phyloP scores from a whole-genome alignment of 1,140 invertebrate species.

The Acromyrmex echinatior region DNA sequence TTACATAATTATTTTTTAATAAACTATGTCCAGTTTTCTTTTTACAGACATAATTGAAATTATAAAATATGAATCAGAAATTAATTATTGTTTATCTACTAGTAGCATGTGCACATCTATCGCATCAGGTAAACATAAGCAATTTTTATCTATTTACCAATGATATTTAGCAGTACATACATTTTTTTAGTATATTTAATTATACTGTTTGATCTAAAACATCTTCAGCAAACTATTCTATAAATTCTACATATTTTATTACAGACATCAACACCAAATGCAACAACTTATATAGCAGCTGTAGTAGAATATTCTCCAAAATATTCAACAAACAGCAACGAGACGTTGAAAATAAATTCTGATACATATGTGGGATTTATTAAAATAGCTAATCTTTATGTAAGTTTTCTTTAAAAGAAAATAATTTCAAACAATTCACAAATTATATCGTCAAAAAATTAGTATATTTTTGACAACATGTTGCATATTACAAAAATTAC shows the following conservation, averaged over 20 bases:
- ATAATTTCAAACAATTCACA: constrained; percentile 1
- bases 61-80: not conserved
- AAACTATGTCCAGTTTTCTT: not conserved
- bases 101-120: not conserved
- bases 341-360: constrained; percentile 38
- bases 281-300: constrained; percentile 50
- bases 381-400: constrained; percentile 6
- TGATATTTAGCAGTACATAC: constrained; percentile 6
- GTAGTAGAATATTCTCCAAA: constrained; percentile 65
- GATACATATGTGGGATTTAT: constrained; percentile 40
- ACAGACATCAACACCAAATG: constrained; percentile 37
- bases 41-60: not conserved
- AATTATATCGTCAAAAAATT: not conserved
- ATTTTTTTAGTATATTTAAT: constrained; percentile 33
- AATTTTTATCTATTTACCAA: constrained; percentile 2
- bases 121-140: constrained; percentile 63
- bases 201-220: not conserved
- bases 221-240: not conserved
- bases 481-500: not conserved
- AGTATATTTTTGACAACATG: not conserved
- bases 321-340: not conserved
- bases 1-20: not conserved
- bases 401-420: constrained; percentile 41
- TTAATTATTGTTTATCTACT: constrained; percentile 39
- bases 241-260: constrained; percentile 23